Conservation (phyloP, 2,888 invertebrate genomes). For the Platerodrilus igneus region DNA sequence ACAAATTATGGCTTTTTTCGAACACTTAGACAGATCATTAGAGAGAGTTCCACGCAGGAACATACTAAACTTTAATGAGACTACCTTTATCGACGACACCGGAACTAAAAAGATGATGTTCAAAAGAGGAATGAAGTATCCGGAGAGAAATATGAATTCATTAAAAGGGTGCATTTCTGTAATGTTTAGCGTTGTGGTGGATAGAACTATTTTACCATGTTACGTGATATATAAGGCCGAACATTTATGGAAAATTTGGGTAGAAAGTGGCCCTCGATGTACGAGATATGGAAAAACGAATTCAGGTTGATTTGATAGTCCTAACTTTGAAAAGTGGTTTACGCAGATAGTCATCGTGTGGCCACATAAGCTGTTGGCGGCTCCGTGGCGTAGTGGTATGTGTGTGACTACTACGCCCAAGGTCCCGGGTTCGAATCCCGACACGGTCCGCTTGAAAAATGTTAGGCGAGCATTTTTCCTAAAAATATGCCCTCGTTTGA, state of each 20-base stretch:
- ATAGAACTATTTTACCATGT: slow-evolving; percentile 29
- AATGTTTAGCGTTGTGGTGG: slow-evolving; percentile 5
- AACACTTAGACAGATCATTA: neutral
- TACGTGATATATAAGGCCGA: slow-evolving; percentile 17
- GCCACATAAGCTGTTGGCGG: neutral
- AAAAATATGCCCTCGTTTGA: too few species aligned
- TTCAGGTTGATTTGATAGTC: slow-evolving; percentile 9
- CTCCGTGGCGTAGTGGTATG: too few species aligned
- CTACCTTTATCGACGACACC: too few species aligned
- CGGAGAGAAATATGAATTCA: slow-evolving; percentile 1
- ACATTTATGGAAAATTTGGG: slow-evolving; percentile 6
- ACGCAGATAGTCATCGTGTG: neutral
- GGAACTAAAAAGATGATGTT: too few species aligned
- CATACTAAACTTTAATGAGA: too few species aligned
- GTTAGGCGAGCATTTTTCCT: too few species aligned
- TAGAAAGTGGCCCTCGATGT: slow-evolving; percentile 5
- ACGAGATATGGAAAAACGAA: slow-evolving; percentile 7
- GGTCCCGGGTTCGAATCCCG: too few species aligned
- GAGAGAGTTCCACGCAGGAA: neutral
- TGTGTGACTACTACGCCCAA: too few species aligned
- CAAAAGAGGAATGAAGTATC: slow-evolving; percentile 3
- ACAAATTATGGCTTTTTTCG: neutral
- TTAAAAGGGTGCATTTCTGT: slow-evolving; percentile 5
- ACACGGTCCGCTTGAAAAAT: too few species aligned
- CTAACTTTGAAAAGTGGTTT: slow-evolving; percentile 11